Percentiles rank a stretch among this genome's conserved stretches.
Conservation (phyloP, 2,888 invertebrate species). For the Phaonia tiefii region DNA sequence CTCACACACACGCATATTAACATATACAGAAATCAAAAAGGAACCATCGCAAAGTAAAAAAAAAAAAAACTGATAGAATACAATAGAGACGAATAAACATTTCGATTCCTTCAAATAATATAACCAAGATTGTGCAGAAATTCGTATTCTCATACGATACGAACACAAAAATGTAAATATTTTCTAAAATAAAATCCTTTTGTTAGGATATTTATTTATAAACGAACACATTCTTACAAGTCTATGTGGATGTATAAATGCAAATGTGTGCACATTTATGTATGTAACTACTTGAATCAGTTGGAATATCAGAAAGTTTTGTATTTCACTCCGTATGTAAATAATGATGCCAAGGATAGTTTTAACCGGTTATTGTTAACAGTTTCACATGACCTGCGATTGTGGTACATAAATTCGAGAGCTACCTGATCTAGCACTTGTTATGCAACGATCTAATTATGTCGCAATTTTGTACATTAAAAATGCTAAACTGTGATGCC, state of each 20-base stretch:
- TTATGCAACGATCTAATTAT: too few relatives aligned
- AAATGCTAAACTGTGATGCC: too few relatives aligned
- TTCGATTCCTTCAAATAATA: slow-evolving; percentile 16
- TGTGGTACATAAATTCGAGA: too few relatives aligned
- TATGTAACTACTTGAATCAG: not conserved
- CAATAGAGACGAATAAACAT: slow-evolving; percentile 39
- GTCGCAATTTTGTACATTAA: too few relatives aligned
- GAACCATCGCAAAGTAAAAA: not conserved
- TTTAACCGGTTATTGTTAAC: not conserved
- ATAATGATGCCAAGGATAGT: not conserved
- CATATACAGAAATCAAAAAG: not conserved
- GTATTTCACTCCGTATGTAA: not conserved
- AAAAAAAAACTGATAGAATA: slow-evolving; percentile 3
- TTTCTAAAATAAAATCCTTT: slow-evolving; percentile 24
- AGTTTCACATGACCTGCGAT: not conserved
- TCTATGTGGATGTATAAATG: slow-evolving; percentile 48
- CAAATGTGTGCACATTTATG: not conserved
- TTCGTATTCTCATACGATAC: not conserved
- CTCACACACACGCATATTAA: not conserved
- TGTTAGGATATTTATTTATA: not conserved
- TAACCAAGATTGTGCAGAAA: not conserved
- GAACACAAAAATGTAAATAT: slow-evolving; percentile 45
- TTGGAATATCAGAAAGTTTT: not conserved
- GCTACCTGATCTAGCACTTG: too few relatives aligned
- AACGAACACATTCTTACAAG: slow-evolving; percentile 46